Conservation (phyloP, 2,888 invertebrate genomes). For the Acheta domesticus region DNA sequence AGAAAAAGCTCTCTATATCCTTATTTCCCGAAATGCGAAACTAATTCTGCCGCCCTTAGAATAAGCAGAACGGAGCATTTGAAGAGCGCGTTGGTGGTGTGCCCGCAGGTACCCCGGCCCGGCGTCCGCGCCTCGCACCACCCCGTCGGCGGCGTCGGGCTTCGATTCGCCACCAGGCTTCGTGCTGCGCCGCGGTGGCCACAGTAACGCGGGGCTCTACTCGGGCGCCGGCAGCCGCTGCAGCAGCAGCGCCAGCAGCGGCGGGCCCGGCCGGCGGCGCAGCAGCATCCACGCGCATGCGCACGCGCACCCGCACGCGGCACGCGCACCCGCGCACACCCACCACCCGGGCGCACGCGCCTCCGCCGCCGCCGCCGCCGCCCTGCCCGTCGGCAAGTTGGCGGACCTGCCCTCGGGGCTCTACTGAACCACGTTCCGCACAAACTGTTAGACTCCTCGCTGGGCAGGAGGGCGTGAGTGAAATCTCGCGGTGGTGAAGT, state of each 20-base stretch:
- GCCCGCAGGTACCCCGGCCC: background rate
- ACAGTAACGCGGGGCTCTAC: constrained; percentile 62
- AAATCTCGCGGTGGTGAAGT: background rate
- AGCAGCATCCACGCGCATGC: constrained; percentile 41
- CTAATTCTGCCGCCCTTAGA: no score
- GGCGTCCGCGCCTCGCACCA: background rate
- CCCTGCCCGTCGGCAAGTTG: constrained; percentile 39
- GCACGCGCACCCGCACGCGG: background rate
- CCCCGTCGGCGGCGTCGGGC: background rate
- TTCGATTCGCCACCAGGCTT: background rate
- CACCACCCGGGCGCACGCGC: constrained; percentile 35
- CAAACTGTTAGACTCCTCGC: background rate
- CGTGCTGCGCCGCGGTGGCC: constrained; percentile 59
- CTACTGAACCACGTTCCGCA: constrained; percentile 38
- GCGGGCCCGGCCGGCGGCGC: constrained; percentile 35
- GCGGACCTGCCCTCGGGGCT: constrained; percentile 42
- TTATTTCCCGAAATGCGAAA: no score
- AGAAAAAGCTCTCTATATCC: no score
- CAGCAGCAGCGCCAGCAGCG: background rate
- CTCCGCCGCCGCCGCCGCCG: background rate
- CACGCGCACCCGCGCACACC: constrained; percentile 41
- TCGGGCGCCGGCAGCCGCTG: constrained; percentile 51
- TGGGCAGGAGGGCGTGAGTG: background rate
- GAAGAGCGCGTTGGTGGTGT: no score
- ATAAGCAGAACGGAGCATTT: no score